These are phyloP conservation scores for Rhea pennata DNA, from an alignment of 2,113 vertebrate species.

Conservation along the genomic window DNA sequence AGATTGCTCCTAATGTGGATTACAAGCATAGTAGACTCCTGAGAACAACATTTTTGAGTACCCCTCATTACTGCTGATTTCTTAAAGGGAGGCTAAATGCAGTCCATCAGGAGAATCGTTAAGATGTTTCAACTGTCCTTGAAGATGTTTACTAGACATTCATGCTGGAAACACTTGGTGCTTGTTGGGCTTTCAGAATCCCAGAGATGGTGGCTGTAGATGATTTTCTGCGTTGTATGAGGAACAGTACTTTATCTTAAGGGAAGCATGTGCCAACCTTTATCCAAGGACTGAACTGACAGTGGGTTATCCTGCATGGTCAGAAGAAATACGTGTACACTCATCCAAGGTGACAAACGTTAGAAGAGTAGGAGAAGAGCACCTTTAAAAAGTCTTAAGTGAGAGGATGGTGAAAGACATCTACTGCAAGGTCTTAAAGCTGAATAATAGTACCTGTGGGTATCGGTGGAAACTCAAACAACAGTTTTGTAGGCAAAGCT, in stretches of 20 bases:
- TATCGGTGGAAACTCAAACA: neutral
- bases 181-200: neutral
- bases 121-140: neutral
- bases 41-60: neutral
- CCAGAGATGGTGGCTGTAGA: accelerated
- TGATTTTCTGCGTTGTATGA: neutral
- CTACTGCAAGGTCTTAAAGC: neutral
- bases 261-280: neutral
- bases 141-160: neutral
- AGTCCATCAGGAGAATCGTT: neutral
- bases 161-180: neutral
- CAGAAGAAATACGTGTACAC: neutral
- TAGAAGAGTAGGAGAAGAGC: neutral
- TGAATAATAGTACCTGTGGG: neutral
- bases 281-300: neutral
- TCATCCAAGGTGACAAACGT: neutral
- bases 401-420: neutral
- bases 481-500: neutral
- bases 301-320: neutral
- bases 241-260: neutral
- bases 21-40: neutral
- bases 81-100: neutral
- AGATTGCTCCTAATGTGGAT: neutral
- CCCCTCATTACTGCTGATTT: neutral
- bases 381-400: neutral